These are phyloP conservation scores for Vanessa cardui DNA, from an alignment of 2,888 invertebrate species.

Conservation along the genomic window DNA sequence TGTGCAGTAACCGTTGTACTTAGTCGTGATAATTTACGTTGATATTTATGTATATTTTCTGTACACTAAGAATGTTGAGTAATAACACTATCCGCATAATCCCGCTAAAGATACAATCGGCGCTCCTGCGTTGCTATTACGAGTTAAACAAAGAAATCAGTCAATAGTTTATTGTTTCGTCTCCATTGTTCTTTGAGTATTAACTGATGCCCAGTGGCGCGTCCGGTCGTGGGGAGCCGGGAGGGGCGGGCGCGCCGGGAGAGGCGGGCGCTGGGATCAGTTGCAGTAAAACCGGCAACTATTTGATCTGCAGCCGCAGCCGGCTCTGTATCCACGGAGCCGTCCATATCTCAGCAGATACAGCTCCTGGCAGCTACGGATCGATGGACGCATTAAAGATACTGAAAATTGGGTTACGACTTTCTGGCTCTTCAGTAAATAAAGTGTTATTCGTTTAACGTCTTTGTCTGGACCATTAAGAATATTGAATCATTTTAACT, in stretches of 20 bases:
- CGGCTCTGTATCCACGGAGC: slow-evolving; percentile 11
- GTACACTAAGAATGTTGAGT: background rate
- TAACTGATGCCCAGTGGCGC: background rate
- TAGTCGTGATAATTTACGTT: background rate
- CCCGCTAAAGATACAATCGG: background rate
- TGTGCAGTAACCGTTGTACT: slow-evolving; percentile 3
- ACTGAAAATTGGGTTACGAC: slow-evolving; percentile 2
- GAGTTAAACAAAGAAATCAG: background rate
- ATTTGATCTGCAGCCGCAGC: slow-evolving; percentile 26
- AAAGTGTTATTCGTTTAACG: background rate
- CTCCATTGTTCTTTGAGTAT: slow-evolving; percentile 1
- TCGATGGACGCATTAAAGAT: slow-evolving; percentile 12
- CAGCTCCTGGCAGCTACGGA: slow-evolving; percentile 4
- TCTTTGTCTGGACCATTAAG: background rate
- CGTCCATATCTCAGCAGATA: slow-evolving; percentile 6
- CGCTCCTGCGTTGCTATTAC: background rate
- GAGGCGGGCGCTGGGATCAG: slow-evolving; percentile 17
- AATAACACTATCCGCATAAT: background rate
- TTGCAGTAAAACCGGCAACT: slow-evolving; percentile 28
- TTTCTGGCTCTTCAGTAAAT: background rate
- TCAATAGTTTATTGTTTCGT: background rate
- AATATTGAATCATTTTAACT: too few relatives aligned
- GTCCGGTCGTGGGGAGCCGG: background rate
- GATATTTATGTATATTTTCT: background rate
- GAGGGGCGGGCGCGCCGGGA: background rate